phyloP scores from a whole-genome alignment of 2,797 vertebrate genomes.

The Craterocephalus amniculus region DNA sequence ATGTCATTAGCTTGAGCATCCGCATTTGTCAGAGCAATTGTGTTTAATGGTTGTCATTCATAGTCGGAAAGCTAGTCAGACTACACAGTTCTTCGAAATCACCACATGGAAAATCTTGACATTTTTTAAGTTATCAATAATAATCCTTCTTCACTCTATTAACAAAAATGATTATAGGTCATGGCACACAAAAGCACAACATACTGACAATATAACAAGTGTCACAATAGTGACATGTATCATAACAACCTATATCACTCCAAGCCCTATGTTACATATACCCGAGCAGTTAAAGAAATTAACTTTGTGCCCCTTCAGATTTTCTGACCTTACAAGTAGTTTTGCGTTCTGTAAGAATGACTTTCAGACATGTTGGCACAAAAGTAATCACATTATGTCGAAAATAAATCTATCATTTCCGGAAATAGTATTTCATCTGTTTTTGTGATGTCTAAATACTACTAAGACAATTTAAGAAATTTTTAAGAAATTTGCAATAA shows the following conservation, averaged over 20 bases:
- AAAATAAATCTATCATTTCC: too few relatives aligned
- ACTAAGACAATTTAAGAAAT: too few relatives aligned
- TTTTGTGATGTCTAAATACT: too few relatives aligned
- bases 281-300: slow-evolving; percentile 12
- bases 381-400: background rate
- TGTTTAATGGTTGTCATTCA: too few relatives aligned
- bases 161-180: slow-evolving; percentile 7
- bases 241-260: background rate
- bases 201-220: background rate
- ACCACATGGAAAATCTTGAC: slow-evolving; percentile 3
- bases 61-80: too few relatives aligned
- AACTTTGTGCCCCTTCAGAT: background rate
- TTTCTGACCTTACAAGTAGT: background rate
- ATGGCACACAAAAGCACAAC: slow-evolving; percentile 30
- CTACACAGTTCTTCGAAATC: too few relatives aligned
- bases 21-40: background rate
- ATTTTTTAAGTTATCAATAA: background rate
- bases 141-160: slow-evolving; percentile 14
- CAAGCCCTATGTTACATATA: slow-evolving; percentile 16
- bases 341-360: background rate
- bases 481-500: too few relatives aligned
- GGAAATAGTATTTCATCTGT: too few relatives aligned
- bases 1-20: slow-evolving; percentile 18
- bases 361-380: background rate
- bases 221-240: slow-evolving; percentile 10